Evolutionary conservation across 1,140 invertebrate species (phyloP).

Genomic region (Drosophila kanapiae): DNA sequence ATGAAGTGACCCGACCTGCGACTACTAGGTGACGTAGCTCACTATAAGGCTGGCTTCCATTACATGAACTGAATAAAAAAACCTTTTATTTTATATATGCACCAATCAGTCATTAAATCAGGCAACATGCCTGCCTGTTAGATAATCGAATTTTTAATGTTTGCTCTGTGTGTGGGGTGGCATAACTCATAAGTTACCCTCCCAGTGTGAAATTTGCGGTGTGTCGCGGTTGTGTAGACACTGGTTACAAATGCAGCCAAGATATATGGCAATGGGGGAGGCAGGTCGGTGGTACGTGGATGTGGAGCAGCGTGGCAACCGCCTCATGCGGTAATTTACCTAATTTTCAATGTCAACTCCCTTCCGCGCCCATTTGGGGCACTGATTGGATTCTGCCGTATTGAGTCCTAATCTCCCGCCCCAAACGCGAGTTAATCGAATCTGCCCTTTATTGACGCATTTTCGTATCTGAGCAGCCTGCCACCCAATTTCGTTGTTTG

Average conservation of each 20-base stretch:
- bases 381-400: constrained; percentile 63
- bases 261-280: constrained; percentile 22
- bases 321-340: constrained; percentile 74
- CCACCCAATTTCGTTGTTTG: constrained; percentile 20
- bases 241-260: constrained; percentile 41
- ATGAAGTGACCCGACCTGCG: constrained; percentile 7
- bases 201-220: constrained; percentile 58
- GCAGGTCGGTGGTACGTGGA: background rate
- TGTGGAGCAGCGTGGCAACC: constrained; percentile 30
- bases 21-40: constrained; percentile 18
- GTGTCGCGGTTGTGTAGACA: constrained; percentile 54
- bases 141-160: constrained; percentile 75
- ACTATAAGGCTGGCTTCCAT: background rate
- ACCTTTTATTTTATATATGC: constrained; percentile 54
- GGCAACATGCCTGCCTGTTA: constrained; percentile 33
- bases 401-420: constrained; percentile 27
- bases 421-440: constrained; percentile 67
- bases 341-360: constrained; percentile 63
- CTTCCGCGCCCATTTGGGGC: constrained; percentile 22
- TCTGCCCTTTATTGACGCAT: constrained; percentile 65
- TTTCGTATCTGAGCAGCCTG: constrained; percentile 57
- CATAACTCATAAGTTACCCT: constrained; percentile 47
- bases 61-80: background rate
- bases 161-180: constrained; percentile 37
- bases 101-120: constrained; percentile 72